Evolutionary conservation across 2,113 vertebrate genomes (phyloP).

Genomic region (Gymnogyps californianus): DNA sequence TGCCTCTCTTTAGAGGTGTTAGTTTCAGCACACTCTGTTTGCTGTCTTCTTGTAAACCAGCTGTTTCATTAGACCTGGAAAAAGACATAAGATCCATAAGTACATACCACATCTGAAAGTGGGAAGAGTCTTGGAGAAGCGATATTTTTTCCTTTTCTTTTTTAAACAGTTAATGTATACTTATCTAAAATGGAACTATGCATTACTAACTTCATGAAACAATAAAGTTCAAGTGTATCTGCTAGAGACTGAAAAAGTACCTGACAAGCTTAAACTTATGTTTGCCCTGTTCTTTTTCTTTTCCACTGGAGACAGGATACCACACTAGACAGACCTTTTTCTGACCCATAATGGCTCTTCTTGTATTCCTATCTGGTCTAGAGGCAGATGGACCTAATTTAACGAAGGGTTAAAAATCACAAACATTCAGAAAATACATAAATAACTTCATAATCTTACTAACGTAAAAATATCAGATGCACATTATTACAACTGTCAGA

Average conservation of each 20-base stretch:
- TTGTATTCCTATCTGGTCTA: background rate
- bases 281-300: background rate
- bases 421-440: background rate
- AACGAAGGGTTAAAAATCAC: background rate
- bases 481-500: background rate
- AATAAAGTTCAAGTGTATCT: background rate
- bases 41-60: conserved; percentile 3
- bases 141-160: accelerated
- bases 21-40: conserved; percentile 21
- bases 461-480: background rate
- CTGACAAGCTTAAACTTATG: background rate
- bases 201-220: background rate
- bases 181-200: background rate
- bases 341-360: background rate
- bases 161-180: background rate
- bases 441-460: background rate
- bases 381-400: background rate
- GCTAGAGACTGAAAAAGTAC: background rate
- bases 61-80: conserved; percentile 46
- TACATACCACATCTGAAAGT: background rate
- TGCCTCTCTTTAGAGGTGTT: conserved; percentile 24
- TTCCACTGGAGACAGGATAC: background rate
- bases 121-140: background rate
- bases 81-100: background rate
- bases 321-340: background rate